Conservation (phyloP, 2,888 invertebrate genomes). For the Netelia virgata region DNA sequence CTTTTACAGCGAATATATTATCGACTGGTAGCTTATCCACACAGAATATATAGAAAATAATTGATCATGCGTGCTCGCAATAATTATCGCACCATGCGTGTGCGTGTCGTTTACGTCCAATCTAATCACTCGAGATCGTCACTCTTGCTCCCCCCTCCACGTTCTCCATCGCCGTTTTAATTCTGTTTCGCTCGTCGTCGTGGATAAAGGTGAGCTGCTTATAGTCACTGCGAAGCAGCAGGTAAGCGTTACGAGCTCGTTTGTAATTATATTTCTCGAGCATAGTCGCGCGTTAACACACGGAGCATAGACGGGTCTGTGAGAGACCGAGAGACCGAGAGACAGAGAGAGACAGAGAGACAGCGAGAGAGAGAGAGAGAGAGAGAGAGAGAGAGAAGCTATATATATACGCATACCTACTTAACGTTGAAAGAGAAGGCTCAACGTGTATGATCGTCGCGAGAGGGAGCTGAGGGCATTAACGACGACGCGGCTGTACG, state of each 20-base stretch:
- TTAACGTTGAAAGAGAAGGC: slow-evolving; percentile 62
- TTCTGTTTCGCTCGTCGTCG: slow-evolving; percentile 23
- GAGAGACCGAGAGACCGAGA: slow-evolving; percentile 19
- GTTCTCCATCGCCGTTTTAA: slow-evolving; percentile 36
- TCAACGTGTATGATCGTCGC: slow-evolving; percentile 59
- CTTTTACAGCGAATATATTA: slow-evolving; percentile 3
- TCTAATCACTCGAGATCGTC: slow-evolving; percentile 53
- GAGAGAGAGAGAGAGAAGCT: background rate
- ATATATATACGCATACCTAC: slow-evolving; percentile 37
- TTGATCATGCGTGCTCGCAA: slow-evolving; percentile 50
- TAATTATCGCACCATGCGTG: slow-evolving; percentile 43
- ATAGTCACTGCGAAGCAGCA: slow-evolving; percentile 31
- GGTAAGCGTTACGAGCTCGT: slow-evolving; percentile 57
- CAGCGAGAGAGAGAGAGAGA: too few relatives aligned
- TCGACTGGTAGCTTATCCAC: background rate
- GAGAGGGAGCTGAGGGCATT: slow-evolving; percentile 64
- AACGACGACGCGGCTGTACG: slow-evolving; percentile 68
- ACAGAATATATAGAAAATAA: slow-evolving; percentile 35
- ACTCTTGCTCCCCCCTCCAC: background rate
- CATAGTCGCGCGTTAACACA: slow-evolving; percentile 60
- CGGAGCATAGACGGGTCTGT: slow-evolving; percentile 74
- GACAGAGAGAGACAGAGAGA: too few relatives aligned
- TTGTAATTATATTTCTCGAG: slow-evolving; percentile 59
- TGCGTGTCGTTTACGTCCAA: slow-evolving; percentile 34
- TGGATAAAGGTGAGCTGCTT: slow-evolving; percentile 35